Evolutionary conservation across 2,888 invertebrate species (phyloP).

Genomic region (Gymnocheta viridis): DNA sequence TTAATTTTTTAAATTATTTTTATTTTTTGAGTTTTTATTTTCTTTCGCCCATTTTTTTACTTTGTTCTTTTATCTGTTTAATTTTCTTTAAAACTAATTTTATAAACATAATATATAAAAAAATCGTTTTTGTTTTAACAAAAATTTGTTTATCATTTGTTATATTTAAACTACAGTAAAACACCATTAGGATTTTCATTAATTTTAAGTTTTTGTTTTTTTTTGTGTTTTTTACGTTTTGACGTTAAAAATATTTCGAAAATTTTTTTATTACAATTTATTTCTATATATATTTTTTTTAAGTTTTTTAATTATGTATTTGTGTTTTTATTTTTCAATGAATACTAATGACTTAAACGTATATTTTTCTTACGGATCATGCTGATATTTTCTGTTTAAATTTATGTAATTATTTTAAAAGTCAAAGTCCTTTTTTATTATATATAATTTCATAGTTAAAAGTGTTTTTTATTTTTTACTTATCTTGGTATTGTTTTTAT

Average conservation of each 20-base stretch:
- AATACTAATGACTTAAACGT: slow-evolving; percentile 39
- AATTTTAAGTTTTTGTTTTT: slow-evolving; percentile 31
- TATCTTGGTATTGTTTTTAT: neutral
- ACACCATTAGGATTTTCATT: slow-evolving; percentile 65
- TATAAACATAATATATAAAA: slow-evolving; percentile 70
- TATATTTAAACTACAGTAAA: slow-evolving; percentile 65
- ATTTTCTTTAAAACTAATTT: slow-evolving; percentile 62
- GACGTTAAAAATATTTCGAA: slow-evolving; percentile 72
- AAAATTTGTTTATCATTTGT: slow-evolving; percentile 50
- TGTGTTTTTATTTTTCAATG: slow-evolving; percentile 10
- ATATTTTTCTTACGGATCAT: slow-evolving; percentile 72
- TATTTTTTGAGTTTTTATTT: slow-evolving; percentile 51
- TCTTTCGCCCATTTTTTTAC: slow-evolving; percentile 32
- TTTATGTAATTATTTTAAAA: slow-evolving; percentile 37
- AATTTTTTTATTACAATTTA: slow-evolving; percentile 69
- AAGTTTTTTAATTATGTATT: slow-evolving; percentile 19
- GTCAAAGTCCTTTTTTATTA: slow-evolving; percentile 41
- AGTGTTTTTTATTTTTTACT: neutral
- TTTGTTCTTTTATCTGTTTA: slow-evolving; percentile 25
- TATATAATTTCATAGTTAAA: slow-evolving; percentile 23
- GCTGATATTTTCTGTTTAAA: slow-evolving; percentile 72
- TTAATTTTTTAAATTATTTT: slow-evolving; percentile 43
- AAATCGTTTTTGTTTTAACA: slow-evolving; percentile 64
- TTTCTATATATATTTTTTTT: slow-evolving; percentile 40
- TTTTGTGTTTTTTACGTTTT: slow-evolving; percentile 48